These are phyloP conservation scores for Leptinotarsa lineolata DNA, from an alignment of 1,140 invertebrate species.

Conservation along the genomic window DNA sequence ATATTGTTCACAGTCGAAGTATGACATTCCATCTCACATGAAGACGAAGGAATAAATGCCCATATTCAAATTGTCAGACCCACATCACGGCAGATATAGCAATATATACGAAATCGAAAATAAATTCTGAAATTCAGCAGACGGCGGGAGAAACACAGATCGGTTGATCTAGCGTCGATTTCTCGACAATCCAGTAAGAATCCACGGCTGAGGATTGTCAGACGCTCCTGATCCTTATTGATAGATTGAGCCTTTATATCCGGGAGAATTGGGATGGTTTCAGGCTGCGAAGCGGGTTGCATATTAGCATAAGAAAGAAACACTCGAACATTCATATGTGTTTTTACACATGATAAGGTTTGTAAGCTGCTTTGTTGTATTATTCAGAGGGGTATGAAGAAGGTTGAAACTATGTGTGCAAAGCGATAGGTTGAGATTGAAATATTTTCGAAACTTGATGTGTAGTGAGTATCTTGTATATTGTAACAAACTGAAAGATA, in stretches of 20 bases:
- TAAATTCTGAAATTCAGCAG: constrained; percentile 17
- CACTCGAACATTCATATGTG: constrained; percentile 25
- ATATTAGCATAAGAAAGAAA: constrained; percentile 42
- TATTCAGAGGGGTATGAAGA: background rate
- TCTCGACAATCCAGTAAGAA: constrained; percentile 41
- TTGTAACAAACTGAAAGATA: too few relatives aligned
- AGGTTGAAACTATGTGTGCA: too few relatives aligned
- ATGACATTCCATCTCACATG: background rate
- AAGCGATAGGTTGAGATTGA: too few relatives aligned
- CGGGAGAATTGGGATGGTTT: constrained; percentile 27
- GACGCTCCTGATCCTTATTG: constrained; percentile 41
- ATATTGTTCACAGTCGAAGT: too few relatives aligned
- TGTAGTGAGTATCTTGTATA: too few relatives aligned
- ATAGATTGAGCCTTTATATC: constrained; percentile 35
- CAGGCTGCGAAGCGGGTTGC: constrained; percentile 29
- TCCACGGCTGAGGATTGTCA: constrained; percentile 41
- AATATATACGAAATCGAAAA: constrained; percentile 15
- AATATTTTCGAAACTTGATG: too few relatives aligned
- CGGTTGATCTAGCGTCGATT: constrained; percentile 38
- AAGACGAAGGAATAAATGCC: background rate
- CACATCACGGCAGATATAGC: constrained; percentile 31
- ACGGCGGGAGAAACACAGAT: constrained; percentile 36
- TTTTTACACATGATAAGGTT: constrained; percentile 33
- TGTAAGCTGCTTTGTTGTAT: constrained; percentile 12
- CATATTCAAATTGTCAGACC: constrained; percentile 44